phyloP scores from a whole-genome alignment of 2,113 vertebrate species.

The Sinocyclocheilus grahami region DNA sequence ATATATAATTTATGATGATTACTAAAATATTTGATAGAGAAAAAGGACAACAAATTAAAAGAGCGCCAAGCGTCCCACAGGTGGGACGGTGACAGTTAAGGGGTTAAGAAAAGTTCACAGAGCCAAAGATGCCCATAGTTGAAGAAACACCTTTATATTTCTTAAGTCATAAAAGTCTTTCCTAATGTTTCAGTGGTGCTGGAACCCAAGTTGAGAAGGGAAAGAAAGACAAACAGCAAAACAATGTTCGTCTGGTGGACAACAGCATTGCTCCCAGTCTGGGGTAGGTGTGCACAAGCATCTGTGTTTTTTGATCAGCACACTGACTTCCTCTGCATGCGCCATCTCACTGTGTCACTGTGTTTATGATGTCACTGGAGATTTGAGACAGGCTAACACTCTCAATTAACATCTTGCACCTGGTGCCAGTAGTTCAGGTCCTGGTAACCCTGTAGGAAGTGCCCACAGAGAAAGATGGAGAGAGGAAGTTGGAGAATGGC shows the following conservation, averaged over 20 bases:
- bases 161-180: neutral
- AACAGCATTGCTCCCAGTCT: conserved; percentile 84
- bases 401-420: neutral
- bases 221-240: conserved; percentile 76
- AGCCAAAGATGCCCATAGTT: neutral
- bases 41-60: too few species aligned
- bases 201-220: conserved; percentile 73
- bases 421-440: conserved; percentile 25
- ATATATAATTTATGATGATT: too few species aligned
- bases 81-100: too few species aligned
- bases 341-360: neutral
- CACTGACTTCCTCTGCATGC: neutral
- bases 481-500: conserved; percentile 52
- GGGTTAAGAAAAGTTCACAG: too few species aligned
- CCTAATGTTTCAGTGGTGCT: conserved; percentile 56
- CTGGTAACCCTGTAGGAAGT: conserved; percentile 2
- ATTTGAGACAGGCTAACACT: neutral
- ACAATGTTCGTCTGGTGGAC: conserved; percentile 81
- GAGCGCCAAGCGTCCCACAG: too few species aligned
- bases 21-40: too few species aligned
- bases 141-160: neutral
- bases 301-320: conserved; percentile 15
- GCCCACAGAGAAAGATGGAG: neutral
- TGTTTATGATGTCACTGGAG: conserved; percentile 31
- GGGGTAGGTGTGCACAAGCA: conserved; percentile 77